Percentiles rank a stretch among this genome's conserved stretches.
These are phyloP conservation scores for Parnassius apollo DNA, from an alignment of 2,888 invertebrate genomes.

Conservation along the genomic window DNA sequence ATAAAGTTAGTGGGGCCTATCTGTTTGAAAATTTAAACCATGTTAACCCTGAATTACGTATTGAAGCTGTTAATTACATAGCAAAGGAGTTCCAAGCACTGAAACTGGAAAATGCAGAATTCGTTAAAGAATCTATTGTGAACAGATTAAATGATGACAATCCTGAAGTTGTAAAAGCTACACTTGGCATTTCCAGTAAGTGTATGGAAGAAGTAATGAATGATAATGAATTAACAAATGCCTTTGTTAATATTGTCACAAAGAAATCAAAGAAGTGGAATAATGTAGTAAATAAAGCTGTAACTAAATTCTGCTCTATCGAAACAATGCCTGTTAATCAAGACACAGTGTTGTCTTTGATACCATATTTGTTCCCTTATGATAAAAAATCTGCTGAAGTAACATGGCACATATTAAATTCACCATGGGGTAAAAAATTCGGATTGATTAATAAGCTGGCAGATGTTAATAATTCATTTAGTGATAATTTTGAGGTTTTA, in stretches of 20 bases:
- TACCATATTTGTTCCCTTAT: slow-evolving; percentile 83
- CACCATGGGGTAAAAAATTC: slow-evolving; percentile 61
- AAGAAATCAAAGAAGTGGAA: slow-evolving; percentile 66
- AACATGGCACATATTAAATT: slow-evolving; percentile 57
- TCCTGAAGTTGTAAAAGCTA: slow-evolving; percentile 80
- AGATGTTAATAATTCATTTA: slow-evolving; percentile 39
- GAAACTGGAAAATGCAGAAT: slow-evolving; percentile 77
- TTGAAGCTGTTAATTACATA: slow-evolving; percentile 84
- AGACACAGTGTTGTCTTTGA: slow-evolving; percentile 78
- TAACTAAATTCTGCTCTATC: slow-evolving; percentile 71
- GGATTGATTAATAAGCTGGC: slow-evolving; percentile 45
- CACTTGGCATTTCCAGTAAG: slow-evolving; percentile 68
- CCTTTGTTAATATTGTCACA: slow-evolving; percentile 74
- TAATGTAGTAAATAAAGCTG: slow-evolving; percentile 57
- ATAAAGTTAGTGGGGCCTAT: slow-evolving; percentile 73
- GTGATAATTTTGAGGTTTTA: slow-evolving; percentile 46
- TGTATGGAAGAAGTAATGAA: slow-evolving; percentile 65
- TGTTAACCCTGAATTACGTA: slow-evolving; percentile 83
- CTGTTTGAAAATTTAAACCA: slow-evolving; percentile 88
- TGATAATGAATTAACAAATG: slow-evolving; percentile 64
- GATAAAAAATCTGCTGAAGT: slow-evolving; percentile 51
- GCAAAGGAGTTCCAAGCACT: slow-evolving; percentile 75
- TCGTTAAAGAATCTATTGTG: slow-evolving; percentile 83
- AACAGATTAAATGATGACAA: slow-evolving; percentile 86
- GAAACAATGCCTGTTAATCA: slow-evolving; percentile 74